Conservation (phyloP, 1,140 invertebrate species). For the Drosophila varians region DNA sequence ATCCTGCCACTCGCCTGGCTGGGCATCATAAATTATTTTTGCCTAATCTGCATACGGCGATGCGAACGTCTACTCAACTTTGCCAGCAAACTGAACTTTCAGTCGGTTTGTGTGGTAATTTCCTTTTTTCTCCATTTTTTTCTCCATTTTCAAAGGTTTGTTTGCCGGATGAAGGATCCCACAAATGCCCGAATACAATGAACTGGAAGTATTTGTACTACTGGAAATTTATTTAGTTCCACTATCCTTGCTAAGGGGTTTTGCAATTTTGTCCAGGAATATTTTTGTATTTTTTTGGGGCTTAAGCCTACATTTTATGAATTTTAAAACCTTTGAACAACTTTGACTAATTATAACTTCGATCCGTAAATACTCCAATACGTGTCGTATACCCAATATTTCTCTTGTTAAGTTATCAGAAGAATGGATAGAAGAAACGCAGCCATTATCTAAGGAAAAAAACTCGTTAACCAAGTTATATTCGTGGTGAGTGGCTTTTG, state of each 20-base stretch:
- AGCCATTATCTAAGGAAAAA: too few relatives aligned
- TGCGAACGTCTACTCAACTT: conserved; percentile 22
- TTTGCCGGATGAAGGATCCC: neutral
- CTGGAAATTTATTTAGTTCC: neutral
- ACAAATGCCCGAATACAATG: neutral
- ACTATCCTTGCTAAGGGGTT: neutral
- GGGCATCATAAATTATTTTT: conserved; percentile 70
- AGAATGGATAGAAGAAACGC: too few relatives aligned
- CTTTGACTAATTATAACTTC: too few relatives aligned
- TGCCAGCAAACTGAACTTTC: conserved; percentile 5
- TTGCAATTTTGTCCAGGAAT: too few relatives aligned
- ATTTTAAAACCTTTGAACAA: too few relatives aligned
- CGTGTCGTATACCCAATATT: too few relatives aligned
- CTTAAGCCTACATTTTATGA: too few relatives aligned
- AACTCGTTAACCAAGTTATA: too few relatives aligned
- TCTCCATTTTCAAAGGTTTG: neutral
- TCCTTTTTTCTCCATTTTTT: neutral
- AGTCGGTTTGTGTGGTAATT: conserved; percentile 8
- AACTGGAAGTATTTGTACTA: neutral
- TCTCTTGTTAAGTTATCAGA: too few relatives aligned
- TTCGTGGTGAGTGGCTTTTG: too few relatives aligned
- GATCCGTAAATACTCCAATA: too few relatives aligned
- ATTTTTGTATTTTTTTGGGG: too few relatives aligned
- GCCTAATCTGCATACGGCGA: conserved; percentile 69
- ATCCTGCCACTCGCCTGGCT: conserved; percentile 37